Evolutionary conservation across 2,113 vertebrate genomes (phyloP).

Genomic region (Desmodus rotundus): DNA sequence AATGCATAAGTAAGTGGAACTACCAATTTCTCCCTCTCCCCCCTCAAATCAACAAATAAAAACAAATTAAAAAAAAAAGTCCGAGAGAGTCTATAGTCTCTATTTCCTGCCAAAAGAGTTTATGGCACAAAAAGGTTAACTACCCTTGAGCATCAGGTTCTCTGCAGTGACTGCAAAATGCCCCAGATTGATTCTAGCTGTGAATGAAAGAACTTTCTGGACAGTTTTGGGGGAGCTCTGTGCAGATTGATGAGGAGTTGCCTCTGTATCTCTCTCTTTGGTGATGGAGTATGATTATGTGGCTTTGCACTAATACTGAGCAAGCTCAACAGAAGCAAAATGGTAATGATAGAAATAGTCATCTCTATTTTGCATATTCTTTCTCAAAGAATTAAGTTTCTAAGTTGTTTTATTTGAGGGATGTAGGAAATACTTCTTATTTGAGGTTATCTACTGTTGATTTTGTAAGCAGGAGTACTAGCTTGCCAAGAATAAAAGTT

Average conservation of each 20-base stretch:
- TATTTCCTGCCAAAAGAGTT: not conserved
- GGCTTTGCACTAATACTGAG: not conserved
- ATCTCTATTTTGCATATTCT: not conserved
- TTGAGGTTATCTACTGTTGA: slow-evolving; percentile 36
- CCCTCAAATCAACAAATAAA: no score
- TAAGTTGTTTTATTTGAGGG: slow-evolving; percentile 30
- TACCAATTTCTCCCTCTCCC: no score
- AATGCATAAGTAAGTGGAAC: no score
- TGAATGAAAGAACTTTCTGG: not conserved
- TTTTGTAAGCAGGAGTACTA: slow-evolving; percentile 51
- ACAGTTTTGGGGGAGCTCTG: not conserved
- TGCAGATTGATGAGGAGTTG: not conserved
- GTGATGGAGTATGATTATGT: not conserved
- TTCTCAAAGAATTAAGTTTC: slow-evolving; percentile 33
- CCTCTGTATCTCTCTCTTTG: not conserved
- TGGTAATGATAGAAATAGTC: not conserved
- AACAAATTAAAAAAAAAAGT: not conserved
- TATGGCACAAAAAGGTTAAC: not conserved
- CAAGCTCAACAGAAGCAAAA: not conserved
- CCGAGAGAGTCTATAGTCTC: not conserved
- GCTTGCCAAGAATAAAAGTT: slow-evolving; percentile 51
- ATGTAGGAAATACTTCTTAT: slow-evolving; percentile 17
- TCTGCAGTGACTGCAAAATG: not conserved
- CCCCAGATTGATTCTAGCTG: not conserved
- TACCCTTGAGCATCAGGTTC: not conserved